Evolutionary conservation across 1,140 invertebrate species (phyloP).

Genomic region (Drosophila trapezifrons): DNA sequence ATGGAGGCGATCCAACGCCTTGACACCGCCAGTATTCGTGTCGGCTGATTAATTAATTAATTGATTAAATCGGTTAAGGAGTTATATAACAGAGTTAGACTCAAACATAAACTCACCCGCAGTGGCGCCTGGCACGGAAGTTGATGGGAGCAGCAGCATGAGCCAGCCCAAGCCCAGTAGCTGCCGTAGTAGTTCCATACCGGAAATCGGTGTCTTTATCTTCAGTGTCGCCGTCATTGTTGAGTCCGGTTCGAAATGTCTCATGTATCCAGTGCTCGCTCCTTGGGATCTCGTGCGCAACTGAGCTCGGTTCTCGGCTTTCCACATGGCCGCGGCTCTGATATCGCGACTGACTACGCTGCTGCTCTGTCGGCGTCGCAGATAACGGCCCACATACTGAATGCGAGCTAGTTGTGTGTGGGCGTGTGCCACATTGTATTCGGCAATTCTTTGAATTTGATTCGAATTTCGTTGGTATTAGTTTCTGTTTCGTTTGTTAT

Average conservation of each 20-base stretch:
- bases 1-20: constrained; percentile 86
- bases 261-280: constrained; percentile 22
- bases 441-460: background rate
- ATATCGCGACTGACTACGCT: constrained; percentile 4
- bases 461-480: background rate
- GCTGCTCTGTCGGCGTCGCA: background rate
- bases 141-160: constrained; percentile 23
- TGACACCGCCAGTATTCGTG: constrained; percentile 83
- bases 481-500: background rate
- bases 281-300: constrained; percentile 33
- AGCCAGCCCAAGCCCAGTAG: constrained; percentile 18
- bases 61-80: background rate
- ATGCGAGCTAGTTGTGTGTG: constrained; percentile 3
- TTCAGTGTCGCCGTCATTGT: constrained; percentile 46
- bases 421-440: constrained; percentile 2
- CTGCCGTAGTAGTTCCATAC: constrained; percentile 36
- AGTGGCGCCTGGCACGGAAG: constrained; percentile 67
- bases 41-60: constrained; percentile 11
- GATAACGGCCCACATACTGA: constrained; percentile 24
- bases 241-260: background rate
- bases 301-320: constrained; percentile 35
- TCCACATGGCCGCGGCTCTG: constrained; percentile 54
- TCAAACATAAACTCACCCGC: constrained; percentile 32
- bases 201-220: constrained; percentile 69
- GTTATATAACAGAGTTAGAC: background rate